A percentile compares a stretch with the other conserved stretches of the same genome.
These are phyloP conservation scores for Dasyprocta punctata DNA, from an alignment of 2,113 vertebrate genomes.

Conservation along the genomic window DNA sequence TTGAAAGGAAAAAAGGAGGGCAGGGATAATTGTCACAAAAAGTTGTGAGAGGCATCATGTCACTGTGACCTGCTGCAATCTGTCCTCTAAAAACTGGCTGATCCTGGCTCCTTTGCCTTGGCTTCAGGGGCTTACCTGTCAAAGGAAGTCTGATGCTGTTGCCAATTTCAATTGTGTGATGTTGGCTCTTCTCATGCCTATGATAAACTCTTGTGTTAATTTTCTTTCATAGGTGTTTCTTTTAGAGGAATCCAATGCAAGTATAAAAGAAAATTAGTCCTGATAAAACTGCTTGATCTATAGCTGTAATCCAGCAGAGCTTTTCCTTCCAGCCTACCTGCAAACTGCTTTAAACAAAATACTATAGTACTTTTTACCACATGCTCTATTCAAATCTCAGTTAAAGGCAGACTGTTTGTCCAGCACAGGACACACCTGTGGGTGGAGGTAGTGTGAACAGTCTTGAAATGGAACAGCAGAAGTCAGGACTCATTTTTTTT, in stretches of 20 bases:
- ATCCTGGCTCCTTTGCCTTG: neutral
- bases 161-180: conserved; percentile 11
- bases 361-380: neutral
- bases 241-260: conserved; percentile 40
- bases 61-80: neutral
- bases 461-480: neutral
- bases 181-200: conserved; percentile 20
- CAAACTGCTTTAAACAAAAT: conserved; percentile 40
- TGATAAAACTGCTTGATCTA: conserved; percentile 51
- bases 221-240: neutral
- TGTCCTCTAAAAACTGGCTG: conserved; percentile 35
- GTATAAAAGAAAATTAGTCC: conserved; percentile 39
- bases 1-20: conserved; percentile 26
- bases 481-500: neutral
- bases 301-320: neutral
- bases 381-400: neutral
- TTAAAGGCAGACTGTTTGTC: conserved; percentile 18
- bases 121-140: conserved; percentile 60
- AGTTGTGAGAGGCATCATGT: neutral
- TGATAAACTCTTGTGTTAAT: conserved; percentile 68
- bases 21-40: neutral
- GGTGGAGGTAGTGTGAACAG: neutral
- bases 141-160: conserved; percentile 31
- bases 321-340: conserved; percentile 48
- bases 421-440: neutral